Evolutionary conservation across 2,888 invertebrate genomes (phyloP).

Genomic region (Electrophaes corylata): DNA sequence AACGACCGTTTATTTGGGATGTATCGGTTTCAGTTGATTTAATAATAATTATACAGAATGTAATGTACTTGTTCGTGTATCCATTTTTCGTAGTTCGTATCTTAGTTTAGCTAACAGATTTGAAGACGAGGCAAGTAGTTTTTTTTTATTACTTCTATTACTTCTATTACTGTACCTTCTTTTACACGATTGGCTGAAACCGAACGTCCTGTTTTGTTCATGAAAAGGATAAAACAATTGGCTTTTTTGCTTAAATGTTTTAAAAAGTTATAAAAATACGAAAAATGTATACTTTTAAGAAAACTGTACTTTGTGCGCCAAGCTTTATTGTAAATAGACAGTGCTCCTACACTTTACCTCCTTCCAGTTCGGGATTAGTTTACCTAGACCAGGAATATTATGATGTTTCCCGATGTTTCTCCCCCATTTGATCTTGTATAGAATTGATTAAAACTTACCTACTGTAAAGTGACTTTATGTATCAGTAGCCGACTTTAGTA

Average conservation of each 20-base stretch:
- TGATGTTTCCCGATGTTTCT: background rate
- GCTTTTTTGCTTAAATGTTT: constrained; percentile 58
- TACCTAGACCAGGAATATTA: constrained; percentile 13
- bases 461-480: background rate
- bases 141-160: background rate
- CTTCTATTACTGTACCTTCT: background rate
- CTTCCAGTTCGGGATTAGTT: constrained; percentile 47
- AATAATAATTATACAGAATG: background rate
- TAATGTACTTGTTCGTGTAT: background rate
- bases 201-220: constrained; percentile 38
- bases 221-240: constrained; percentile 55
- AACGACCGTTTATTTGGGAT: constrained; percentile 17
- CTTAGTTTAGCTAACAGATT: too few relatives aligned
- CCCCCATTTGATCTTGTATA: too few relatives aligned
- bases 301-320: constrained; percentile 63
- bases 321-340: constrained; percentile 73
- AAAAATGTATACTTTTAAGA: constrained; percentile 46
- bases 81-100: background rate
- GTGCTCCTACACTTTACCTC: constrained; percentile 56
- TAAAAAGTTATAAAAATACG: constrained; percentile 43
- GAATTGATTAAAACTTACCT: background rate
- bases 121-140: background rate
- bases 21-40: constrained; percentile 20
- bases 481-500: background rate
- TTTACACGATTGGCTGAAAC: constrained; percentile 17